Base-by-base conservation (phyloP, 1,140 invertebrate species). In the Bombus turneri region DNA sequence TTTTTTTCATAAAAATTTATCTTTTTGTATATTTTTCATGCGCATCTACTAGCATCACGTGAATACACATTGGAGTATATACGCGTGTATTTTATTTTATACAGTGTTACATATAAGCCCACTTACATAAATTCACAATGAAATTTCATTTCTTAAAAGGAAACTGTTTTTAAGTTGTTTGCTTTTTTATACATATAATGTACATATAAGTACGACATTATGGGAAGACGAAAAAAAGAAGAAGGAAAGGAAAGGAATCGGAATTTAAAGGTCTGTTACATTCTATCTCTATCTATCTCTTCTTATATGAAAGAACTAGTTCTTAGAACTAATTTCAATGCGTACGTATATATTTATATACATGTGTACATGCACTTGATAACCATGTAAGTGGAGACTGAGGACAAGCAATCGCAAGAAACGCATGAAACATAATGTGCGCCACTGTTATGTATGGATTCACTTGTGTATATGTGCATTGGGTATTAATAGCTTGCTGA, bases 401-500 rank as follows among this genome's bases (percentile, higher is more conserved):
- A 47, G 43, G 43, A 53, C 47, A 18, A 18, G 18, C 47, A 53
- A 53, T 53, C 47, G 47, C 47, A 18, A 53, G 47, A 53, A 53
- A 53, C 47, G 47, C 47, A 53, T 53, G 47, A 53, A 53, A 53
- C 47, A 53, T 18, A 53, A 53, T 53, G 1, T 53, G 47, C 47
- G 47, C 47, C 47, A 53, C 47, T 22, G 47, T 53, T 22, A 53
- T 22, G 47, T 53, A 53, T 53, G 47, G 47, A 53, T 53, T 53
- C 22, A 53, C 47, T 53, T 53, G 47, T 53, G 6, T 28, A 25
- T 13, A 71, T 41, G 8, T 25, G 43, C 57, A 71, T 71, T 71
- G 37, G 15, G 2, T 82, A 82, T 82, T 74, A 82, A 82, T 82
- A 82, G 80, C 34, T 62, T 53, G 47, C 47, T 53, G 47, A 53